These are phyloP conservation scores for Zenarchopterus dispar DNA, from an alignment of 2,797 vertebrate species.

Conservation along the genomic window DNA sequence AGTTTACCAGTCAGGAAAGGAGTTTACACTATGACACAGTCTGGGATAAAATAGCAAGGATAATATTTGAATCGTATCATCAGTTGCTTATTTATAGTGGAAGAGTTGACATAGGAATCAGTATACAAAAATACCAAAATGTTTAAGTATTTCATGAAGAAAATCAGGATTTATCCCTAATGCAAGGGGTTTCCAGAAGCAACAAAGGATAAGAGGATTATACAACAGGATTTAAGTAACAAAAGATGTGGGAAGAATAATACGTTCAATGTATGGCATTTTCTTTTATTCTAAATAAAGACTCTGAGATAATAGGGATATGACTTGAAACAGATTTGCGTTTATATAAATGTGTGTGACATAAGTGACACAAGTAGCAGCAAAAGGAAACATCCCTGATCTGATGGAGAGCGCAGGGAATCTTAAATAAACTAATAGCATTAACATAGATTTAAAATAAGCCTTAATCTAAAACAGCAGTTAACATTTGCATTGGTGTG, in stretches of 20 bases:
- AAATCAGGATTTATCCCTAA: slow-evolving; percentile 55
- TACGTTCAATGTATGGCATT: slow-evolving; percentile 54
- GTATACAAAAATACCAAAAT: slow-evolving; percentile 56
- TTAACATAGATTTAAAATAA: slow-evolving; percentile 9
- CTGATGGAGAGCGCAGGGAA: slow-evolving; percentile 6
- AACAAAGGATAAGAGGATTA: slow-evolving; percentile 71
- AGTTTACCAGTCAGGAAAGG: slow-evolving; percentile 21
- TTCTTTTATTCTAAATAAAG: slow-evolving; percentile 53
- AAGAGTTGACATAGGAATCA: slow-evolving; percentile 43
- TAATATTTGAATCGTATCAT: slow-evolving; percentile 40
- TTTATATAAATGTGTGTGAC: slow-evolving; percentile 11
- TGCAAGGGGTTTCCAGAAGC: slow-evolving; percentile 47
- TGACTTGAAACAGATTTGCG: slow-evolving; percentile 18
- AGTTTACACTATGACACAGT: slow-evolving; percentile 3
- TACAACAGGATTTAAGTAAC: slow-evolving; percentile 65
- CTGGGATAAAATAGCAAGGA: slow-evolving; percentile 17
- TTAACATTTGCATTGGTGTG: background rate
- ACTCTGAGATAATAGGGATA: slow-evolving; percentile 29
- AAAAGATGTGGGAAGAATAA: slow-evolving; percentile 66
- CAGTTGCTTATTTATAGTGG: slow-evolving; percentile 35
- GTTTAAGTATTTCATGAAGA: slow-evolving; percentile 47
- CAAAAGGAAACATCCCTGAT: background rate
- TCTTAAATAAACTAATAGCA: background rate
- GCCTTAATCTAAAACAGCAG: background rate
- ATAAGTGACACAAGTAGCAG: slow-evolving; percentile 4